Evolutionary conservation across 2,113 vertebrate species (phyloP).

Genomic region (Vireo altiloquus): DNA sequence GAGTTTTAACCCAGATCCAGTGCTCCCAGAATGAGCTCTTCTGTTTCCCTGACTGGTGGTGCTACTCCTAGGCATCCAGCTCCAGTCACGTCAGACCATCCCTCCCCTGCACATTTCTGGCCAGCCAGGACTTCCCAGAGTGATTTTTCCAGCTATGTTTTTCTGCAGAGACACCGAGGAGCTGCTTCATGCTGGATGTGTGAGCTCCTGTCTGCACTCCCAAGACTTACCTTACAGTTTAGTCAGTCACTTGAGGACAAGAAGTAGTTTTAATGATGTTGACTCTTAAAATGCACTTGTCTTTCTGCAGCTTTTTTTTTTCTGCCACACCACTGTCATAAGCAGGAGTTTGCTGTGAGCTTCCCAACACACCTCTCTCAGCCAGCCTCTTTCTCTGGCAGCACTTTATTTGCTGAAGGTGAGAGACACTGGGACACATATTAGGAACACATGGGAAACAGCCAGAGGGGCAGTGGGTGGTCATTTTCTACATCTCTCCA

Average conservation of each 20-base stretch:
- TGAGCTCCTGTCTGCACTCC: neutral
- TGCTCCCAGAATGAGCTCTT: neutral
- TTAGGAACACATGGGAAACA: neutral
- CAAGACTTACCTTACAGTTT: neutral
- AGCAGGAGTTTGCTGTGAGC: neutral
- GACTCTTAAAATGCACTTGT: neutral
- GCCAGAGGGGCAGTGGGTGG: neutral
- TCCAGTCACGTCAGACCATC: accelerated
- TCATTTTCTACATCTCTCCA: neutral
- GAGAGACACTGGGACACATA: accelerated
- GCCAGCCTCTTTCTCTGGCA: neutral
- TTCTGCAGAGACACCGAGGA: accelerated
- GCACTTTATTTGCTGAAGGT: neutral
- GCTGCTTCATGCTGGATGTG: accelerated
- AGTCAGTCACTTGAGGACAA: neutral
- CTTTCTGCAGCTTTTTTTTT: neutral
- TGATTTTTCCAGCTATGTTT: neutral
- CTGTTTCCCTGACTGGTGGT: neutral
- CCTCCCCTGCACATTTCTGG: neutral
- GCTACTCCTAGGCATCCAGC: neutral
- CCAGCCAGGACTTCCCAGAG: accelerated
- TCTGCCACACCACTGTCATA: neutral
- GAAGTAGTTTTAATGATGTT: neutral
- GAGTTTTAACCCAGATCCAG: neutral
- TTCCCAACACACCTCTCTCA: neutral